A percentile compares a stretch with the other conserved stretches of the same genome.
Evolutionary conservation across 1,140 invertebrate species (phyloP).

Genomic region (Penaeus vannamei): DNA sequence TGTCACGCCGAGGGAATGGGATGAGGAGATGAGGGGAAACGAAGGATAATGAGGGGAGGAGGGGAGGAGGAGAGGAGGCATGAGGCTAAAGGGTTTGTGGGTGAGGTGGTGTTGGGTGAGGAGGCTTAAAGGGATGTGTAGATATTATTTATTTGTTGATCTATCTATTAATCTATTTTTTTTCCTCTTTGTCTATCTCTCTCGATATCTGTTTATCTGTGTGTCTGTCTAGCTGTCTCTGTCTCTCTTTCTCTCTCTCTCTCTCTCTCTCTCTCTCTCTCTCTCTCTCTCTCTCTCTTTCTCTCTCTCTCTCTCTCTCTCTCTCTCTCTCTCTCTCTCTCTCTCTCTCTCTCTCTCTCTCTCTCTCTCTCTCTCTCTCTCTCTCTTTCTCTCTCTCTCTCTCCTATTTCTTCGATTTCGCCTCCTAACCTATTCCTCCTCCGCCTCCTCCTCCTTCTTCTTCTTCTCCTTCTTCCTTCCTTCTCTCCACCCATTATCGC

Average conservation of each 20-base stretch:
- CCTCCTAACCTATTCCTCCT: background rate
- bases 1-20: too few relatives aligned
- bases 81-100: background rate
- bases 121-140: background rate
- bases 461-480: background rate
- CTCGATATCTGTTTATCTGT: too few relatives aligned
- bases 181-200: too few relatives aligned
- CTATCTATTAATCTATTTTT: too few relatives aligned
- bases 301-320: background rate
- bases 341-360: constrained; percentile 4
- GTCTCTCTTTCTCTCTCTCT: too few relatives aligned
- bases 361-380: constrained; percentile 24
- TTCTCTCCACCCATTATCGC: too few relatives aligned
- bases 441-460: background rate
- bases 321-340: constrained; percentile 14
- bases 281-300: background rate
- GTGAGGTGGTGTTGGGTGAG: background rate
- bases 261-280: too few relatives aligned
- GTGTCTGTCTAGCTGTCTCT: too few relatives aligned
- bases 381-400: background rate
- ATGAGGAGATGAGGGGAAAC: background rate
- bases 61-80: background rate
- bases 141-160: too few relatives aligned
- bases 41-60: background rate
- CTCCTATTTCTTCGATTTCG: background rate